Percentiles rank a stretch among this genome's conserved stretches.
Evolutionary conservation across 2,888 invertebrate genomes (phyloP).

Genomic region (Synanthedon myopaeformis): DNA sequence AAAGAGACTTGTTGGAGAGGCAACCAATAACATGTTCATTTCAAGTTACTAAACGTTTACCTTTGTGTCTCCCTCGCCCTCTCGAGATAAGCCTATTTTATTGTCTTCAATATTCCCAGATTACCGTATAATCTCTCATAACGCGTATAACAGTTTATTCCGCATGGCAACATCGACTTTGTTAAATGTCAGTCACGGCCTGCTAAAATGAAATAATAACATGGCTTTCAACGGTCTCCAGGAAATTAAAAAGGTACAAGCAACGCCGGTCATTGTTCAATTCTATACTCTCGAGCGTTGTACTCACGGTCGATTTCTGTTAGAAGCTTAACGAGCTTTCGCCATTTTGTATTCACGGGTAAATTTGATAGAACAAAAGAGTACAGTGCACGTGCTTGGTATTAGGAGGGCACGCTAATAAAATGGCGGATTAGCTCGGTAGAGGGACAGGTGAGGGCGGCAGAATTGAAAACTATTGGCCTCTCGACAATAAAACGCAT

Average conservation of each 20-base stretch:
- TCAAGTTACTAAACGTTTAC: conserved; percentile 33
- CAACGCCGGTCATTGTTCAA: conserved; percentile 5
- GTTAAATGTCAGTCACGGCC: conserved; percentile 59
- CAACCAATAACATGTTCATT: conserved; percentile 15
- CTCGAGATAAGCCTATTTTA: conserved; percentile 60
- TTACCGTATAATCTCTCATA: conserved; percentile 67
- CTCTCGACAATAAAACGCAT: conserved; percentile 36
- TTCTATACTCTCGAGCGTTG: conserved; percentile 14
- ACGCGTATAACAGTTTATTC: conserved; percentile 67
- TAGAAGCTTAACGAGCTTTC: conserved; percentile 7
- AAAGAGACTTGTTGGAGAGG: background rate
- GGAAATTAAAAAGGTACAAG: conserved; percentile 9
- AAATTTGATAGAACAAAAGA: conserved; percentile 60
- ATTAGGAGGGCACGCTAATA: conserved; percentile 59
- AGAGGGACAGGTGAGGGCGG: conserved; percentile 58
- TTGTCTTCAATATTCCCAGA: conserved; percentile 71
- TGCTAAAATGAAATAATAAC: conserved; percentile 68
- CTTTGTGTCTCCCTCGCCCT: conserved; percentile 23
- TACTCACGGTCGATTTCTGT: conserved; percentile 14
- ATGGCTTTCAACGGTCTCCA: conserved; percentile 18
- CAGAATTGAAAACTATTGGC: conserved; percentile 63
- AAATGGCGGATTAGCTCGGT: conserved; percentile 54
- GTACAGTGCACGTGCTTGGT: conserved; percentile 55
- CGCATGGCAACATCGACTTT: conserved; percentile 67
- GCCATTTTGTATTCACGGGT: conserved; percentile 14